Conservation (phyloP, 2,797 vertebrate genomes). For the Liparis tanakae region DNA sequence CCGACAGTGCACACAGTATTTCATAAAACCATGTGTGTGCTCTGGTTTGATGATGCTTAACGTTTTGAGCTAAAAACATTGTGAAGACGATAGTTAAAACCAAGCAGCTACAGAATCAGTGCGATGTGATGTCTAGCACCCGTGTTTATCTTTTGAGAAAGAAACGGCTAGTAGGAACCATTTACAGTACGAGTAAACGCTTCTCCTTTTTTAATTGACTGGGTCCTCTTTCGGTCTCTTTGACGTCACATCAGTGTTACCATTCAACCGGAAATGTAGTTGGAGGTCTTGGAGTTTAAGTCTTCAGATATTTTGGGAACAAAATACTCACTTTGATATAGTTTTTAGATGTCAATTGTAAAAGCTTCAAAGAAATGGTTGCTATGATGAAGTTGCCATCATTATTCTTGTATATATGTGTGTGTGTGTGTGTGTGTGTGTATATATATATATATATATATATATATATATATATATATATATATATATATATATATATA, state of each 20-base stretch:
- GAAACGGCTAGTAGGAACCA: neutral
- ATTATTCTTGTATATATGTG: neutral
- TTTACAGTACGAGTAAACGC: neutral
- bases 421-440: too few species aligned
- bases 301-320: neutral
- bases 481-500: too few species aligned
- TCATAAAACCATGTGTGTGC: too few species aligned
- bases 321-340: neutral
- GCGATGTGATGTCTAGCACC: neutral
- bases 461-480: neutral
- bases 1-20: neutral
- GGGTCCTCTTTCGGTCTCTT: constrained; percentile 23
- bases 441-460: neutral
- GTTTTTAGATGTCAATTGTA: constrained; percentile 1
- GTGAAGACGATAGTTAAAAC: neutral
- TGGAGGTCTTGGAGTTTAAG: too few species aligned
- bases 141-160: constrained; percentile 16
- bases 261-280: neutral
- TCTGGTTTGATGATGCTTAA: neutral
- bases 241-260: neutral
- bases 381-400: neutral
- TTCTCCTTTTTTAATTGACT: neutral
- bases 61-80: neutral
- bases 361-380: neutral
- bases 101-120: neutral